Evolutionary conservation across 2,797 vertebrate genomes (phyloP), one percentile per base, ranked within the genome.

Genomic region (Oryzias dopingdopingensis): DNA sequence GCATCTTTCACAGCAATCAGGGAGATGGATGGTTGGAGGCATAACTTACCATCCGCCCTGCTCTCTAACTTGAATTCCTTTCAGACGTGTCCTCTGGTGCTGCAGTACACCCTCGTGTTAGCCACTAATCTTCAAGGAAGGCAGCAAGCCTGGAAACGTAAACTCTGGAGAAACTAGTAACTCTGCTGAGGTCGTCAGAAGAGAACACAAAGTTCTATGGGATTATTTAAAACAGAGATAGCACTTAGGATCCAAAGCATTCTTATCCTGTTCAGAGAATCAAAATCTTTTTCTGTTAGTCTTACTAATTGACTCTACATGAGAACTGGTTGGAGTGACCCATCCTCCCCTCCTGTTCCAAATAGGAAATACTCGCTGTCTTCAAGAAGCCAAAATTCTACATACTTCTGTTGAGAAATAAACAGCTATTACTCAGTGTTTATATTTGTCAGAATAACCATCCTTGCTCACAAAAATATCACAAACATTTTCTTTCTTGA

Each of bases 11-110:
- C 57, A 59, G 59, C 66, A 59, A 67, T 49, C 14, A 4, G 42
- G 70, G 80, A 72, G 78, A 62, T 76, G 77, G 75, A 60, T 41
- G 46, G 51, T 59, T 66, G 49, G 68, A 66, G 64, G 72, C 41
- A 56, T 37, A 24, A 48, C 76, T 62, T 65, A 52, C 71, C 75
- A 81, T 59, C 70, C 77, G 72, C 70, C 64, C 63, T 68, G 52
- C 65, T 75, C 53, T 46, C 50, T 57, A 61, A 72, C 69, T 70
- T 58, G 26, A 68, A 20, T 76, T 65, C 22, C 60, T 72, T 68
- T 70, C 43, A 29, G 58, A 22, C 16, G 40, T 41, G 55, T 23
- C 24, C 42, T 72, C 69, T 72, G 57, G 48, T 83, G 73, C 50
- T 0, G 13, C 18, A 18, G 48, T 59, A 62, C 60, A 52, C 52